Percentiles rank a stretch among this genome's conserved stretches.
Evolutionary conservation across 2,113 vertebrate species (phyloP).

Genomic region (Struthidea cinerea): DNA sequence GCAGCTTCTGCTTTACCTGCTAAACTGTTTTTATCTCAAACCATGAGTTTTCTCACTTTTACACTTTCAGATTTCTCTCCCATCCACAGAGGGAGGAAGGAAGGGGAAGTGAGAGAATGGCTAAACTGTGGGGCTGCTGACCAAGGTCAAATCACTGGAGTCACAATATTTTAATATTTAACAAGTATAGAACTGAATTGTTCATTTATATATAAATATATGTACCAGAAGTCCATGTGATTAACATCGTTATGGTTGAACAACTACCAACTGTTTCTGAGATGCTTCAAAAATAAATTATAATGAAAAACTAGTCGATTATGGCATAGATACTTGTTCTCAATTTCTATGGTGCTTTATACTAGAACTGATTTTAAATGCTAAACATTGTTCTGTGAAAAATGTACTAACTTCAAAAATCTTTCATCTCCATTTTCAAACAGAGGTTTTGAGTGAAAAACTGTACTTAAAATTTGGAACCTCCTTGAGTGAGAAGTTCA

Average conservation of each 20-base stretch:
- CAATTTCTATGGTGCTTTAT: not conserved
- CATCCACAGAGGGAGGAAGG: not conserved
- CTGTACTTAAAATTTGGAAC: not conserved
- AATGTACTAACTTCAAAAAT: not conserved
- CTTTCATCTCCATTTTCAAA: not conserved
- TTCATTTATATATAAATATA: not conserved
- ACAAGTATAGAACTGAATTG: not conserved
- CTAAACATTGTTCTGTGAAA: not conserved
- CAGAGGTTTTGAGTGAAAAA: not conserved
- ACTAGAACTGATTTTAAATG: not conserved
- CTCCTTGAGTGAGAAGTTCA: not conserved
- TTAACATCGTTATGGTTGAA: not conserved
- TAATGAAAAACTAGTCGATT: not conserved
- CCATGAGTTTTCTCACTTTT: not conserved
- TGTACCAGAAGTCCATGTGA: not conserved
- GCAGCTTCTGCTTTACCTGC: not conserved
- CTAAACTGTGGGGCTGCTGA: not conserved
- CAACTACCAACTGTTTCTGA: not conserved
- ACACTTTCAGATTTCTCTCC: rapidly evolving
- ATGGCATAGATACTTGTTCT: not conserved
- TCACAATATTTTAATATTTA: not conserved
- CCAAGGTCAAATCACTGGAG: not conserved
- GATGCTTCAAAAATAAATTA: not conserved
- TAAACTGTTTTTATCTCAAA: not conserved
- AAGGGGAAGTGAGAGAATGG: rapidly evolving